Conservation (phyloP, 2,888 invertebrate genomes). For the Bugulina stolonifera region DNA sequence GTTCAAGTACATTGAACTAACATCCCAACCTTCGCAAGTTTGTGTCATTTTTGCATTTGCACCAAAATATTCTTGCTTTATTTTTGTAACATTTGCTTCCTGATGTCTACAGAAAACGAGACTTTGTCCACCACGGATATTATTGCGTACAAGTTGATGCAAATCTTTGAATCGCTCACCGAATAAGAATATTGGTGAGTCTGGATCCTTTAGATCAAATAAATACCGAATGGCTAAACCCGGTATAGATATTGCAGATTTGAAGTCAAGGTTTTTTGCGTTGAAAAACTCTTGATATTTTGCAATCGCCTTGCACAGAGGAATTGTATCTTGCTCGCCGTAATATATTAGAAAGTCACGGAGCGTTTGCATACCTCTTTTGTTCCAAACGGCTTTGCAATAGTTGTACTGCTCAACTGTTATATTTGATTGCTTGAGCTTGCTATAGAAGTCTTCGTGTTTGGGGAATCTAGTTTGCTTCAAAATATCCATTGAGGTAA, state of each 20-base stretch:
- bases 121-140: constrained; percentile 15
- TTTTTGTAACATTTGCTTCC: background rate
- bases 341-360: background rate
- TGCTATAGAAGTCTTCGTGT: background rate
- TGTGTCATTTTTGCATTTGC: background rate
- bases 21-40: background rate
- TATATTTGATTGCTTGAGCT: background rate
- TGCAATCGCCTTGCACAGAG: background rate
- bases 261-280: background rate
- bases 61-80: constrained; percentile 3
- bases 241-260: constrained; percentile 5
- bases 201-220: background rate
- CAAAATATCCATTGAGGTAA: background rate
- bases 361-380: background rate
- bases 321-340: no score
- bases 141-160: background rate
- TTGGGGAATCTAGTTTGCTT: background rate
- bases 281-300: background rate
- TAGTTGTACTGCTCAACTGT: background rate
- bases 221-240: background rate
- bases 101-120: constrained; percentile 25
- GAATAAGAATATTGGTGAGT: background rate
- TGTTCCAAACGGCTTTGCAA: background rate
- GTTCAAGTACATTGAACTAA: constrained; percentile 4
- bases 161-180: constrained; percentile 14